Evolutionary conservation across 2,888 invertebrate genomes (phyloP).

Genomic region (Marronus borbonicus): DNA sequence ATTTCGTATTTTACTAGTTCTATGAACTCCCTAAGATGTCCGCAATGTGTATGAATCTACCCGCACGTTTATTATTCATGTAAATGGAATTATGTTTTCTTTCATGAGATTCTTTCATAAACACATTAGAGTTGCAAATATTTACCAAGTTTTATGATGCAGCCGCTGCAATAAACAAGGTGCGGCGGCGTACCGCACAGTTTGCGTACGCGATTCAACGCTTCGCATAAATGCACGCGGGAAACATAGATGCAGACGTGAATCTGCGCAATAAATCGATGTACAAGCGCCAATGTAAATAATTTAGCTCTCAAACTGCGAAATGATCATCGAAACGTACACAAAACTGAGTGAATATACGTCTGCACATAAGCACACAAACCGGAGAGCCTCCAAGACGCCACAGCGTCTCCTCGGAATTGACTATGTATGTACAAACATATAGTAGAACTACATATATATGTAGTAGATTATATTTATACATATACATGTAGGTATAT

Average conservation of each 20-base stretch:
- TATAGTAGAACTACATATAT: no score
- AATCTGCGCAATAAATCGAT: conserved; percentile 38
- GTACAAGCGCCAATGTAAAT: conserved; percentile 50
- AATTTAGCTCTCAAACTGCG: conserved; percentile 54
- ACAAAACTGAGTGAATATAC: conserved; percentile 55
- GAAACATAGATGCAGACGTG: conserved; percentile 19
- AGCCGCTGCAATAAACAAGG: conserved; percentile 14
- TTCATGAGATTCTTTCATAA: conserved; percentile 25
- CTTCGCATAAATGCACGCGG: conserved; percentile 17
- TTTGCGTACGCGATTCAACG: conserved; percentile 2
- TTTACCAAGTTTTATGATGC: conserved; percentile 31
- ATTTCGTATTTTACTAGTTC: not conserved
- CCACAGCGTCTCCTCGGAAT: conserved; percentile 16
- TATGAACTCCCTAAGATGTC: no score
- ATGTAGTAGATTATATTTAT: not conserved
- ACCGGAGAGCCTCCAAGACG: conserved; percentile 12
- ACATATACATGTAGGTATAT: not conserved
- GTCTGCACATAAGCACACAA: conserved; percentile 19
- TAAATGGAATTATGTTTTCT: conserved; percentile 25
- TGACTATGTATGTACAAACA: no score
- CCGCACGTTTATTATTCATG: conserved; percentile 19
- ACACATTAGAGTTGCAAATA: conserved; percentile 36
- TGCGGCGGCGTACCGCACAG: conserved; percentile 2
- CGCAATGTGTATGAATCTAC: not conserved
- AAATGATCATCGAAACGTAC: conserved; percentile 58